These are phyloP conservation scores for Anastrepha ludens DNA, from an alignment of 1,140 invertebrate species.

Conservation along the genomic window DNA sequence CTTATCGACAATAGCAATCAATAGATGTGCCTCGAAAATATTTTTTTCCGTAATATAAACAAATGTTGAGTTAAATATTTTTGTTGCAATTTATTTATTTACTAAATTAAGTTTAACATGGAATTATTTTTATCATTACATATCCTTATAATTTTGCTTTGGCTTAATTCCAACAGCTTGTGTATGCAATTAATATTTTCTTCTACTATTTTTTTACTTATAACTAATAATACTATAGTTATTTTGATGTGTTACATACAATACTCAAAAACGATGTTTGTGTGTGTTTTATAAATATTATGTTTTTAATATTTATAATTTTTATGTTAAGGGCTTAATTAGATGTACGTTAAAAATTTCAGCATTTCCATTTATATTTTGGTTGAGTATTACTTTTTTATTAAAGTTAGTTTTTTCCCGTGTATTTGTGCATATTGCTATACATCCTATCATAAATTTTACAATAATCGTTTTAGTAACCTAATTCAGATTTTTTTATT, in stretches of 20 bases:
- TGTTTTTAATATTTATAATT: background rate
- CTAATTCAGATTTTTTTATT: background rate
- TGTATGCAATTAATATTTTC: background rate
- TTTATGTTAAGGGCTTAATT: background rate
- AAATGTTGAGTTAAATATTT: background rate
- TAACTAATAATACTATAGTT: slow-evolving; percentile 28
- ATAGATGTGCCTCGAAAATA: too few species aligned
- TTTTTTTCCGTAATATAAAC: too few species aligned
- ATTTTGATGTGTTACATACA: slow-evolving; percentile 17
- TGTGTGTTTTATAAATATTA: slow-evolving; percentile 31
- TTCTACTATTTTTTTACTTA: background rate
- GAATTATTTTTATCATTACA: slow-evolving; percentile 2
- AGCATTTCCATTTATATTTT: background rate
- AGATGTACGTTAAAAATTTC: background rate
- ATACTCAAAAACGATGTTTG: background rate
- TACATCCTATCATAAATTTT: too few species aligned
- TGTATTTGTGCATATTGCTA: too few species aligned
- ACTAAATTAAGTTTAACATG: slow-evolving; percentile 46
- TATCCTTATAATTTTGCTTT: background rate
- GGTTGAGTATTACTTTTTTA: background rate
- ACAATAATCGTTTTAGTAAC: background rate
- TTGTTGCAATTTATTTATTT: slow-evolving; percentile 40
- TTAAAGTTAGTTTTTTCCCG: background rate
- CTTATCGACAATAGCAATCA: too few species aligned
- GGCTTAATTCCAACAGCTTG: background rate